Percentiles rank a stretch among this genome's conserved stretches.
Evolutionary conservation across 2,113 vertebrate genomes (phyloP).

Genomic region (Phyllostomus hastatus): DNA sequence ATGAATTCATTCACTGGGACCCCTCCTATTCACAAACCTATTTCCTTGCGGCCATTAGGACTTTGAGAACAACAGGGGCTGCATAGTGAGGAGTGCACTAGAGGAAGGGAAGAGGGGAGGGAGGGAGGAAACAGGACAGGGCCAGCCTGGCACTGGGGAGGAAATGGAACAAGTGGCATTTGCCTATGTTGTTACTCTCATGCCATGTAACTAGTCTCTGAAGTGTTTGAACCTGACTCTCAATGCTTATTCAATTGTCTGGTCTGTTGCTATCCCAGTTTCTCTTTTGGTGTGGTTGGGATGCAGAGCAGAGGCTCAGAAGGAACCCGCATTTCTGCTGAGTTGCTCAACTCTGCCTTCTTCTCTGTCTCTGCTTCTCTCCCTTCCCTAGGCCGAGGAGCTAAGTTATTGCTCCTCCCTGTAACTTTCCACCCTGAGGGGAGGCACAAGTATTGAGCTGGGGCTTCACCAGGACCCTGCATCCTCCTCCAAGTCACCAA

Average conservation of each 20-base stretch:
- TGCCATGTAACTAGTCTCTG: neutral
- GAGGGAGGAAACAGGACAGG: neutral
- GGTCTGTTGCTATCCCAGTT: neutral
- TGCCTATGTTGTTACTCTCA: neutral
- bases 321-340: neutral
- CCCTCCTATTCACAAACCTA: neutral
- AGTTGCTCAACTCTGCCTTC: neutral
- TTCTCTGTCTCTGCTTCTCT: neutral
- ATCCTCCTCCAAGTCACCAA: neutral
- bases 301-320: neutral
- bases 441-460: neutral
- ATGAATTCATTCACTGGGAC: neutral
- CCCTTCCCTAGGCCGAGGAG: fast-evolving
- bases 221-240: neutral
- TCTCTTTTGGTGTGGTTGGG: neutral
- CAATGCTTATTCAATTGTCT: neutral
- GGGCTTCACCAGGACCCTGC: neutral
- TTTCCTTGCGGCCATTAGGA: neutral
- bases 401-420: neutral
- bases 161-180: neutral
- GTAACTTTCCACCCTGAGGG: neutral
- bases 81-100: neutral
- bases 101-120: neutral
- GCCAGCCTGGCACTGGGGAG: neutral
- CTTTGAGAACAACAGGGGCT: neutral